phyloP scores from a whole-genome alignment of 2,113 vertebrate genomes.

The Colius striatus region DNA sequence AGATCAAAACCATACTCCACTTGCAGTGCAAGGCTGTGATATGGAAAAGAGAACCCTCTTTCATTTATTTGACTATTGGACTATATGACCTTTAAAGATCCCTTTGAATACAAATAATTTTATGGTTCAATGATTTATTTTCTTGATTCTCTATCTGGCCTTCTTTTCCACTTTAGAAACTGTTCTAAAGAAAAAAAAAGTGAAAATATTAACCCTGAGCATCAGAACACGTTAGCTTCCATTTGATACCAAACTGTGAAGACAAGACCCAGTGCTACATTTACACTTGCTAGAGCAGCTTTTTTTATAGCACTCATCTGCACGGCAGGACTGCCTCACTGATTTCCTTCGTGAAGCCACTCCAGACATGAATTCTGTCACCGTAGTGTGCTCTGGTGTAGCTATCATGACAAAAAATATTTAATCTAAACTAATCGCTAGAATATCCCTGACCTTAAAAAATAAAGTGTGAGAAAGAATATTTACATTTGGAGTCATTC shows the following conservation, averaged over 20 bases:
- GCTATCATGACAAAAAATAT: background rate
- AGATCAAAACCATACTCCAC: background rate
- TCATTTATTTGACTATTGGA: background rate
- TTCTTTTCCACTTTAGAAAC: background rate
- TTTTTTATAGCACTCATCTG: conserved; percentile 30
- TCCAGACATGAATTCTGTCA: background rate
- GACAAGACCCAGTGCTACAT: conserved; percentile 2
- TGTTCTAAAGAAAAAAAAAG: background rate
- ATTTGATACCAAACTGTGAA: background rate
- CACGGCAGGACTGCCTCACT: background rate
- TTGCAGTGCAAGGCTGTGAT: background rate
- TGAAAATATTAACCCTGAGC: background rate
- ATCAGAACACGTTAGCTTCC: background rate
- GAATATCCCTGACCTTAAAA: background rate
- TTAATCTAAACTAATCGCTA: background rate
- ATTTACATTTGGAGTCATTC: background rate
- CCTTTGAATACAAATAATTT: background rate
- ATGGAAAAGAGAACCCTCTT: background rate
- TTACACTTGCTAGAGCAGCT: background rate
- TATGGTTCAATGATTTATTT: background rate
- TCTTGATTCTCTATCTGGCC: background rate
- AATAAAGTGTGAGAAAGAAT: background rate
- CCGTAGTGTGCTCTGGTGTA: background rate
- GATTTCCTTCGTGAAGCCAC: background rate
- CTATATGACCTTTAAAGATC: background rate